A percentile compares a stretch with the other conserved stretches of the same genome.
Evolutionary conservation across 2,113 vertebrate genomes (phyloP).

Genomic region (Indicator indicator): DNA sequence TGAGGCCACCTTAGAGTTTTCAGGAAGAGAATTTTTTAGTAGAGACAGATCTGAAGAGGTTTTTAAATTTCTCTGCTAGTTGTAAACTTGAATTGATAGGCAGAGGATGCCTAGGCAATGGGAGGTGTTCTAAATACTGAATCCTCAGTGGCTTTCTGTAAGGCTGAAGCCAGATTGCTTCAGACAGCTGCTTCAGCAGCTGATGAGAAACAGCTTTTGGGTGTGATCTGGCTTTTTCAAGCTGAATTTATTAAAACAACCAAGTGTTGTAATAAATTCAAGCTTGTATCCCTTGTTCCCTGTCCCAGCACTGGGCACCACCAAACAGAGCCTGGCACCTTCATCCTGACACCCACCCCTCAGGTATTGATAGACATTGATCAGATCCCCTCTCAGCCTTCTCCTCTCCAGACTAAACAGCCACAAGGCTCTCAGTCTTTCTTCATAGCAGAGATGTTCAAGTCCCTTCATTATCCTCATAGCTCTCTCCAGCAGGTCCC

Average conservation of each 20-base stretch:
- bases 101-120: background rate
- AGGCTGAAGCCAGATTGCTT: background rate
- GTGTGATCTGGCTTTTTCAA: background rate
- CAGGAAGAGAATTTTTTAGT: background rate
- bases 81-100: background rate
- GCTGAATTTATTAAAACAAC: background rate
- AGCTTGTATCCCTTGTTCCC: too few species aligned
- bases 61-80: background rate
- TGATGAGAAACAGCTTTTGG: constrained; percentile 20
- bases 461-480: too few species aligned
- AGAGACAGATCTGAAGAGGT: background rate
- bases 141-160: background rate
- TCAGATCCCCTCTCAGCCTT: too few species aligned
- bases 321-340: too few species aligned
- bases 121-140: background rate
- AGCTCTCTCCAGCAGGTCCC: too few species aligned
- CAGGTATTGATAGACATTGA: too few species aligned
- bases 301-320: too few species aligned
- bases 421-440: too few species aligned
- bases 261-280: background rate
- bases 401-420: too few species aligned
- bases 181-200: background rate
- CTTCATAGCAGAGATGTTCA: too few species aligned
- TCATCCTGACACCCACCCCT: too few species aligned
- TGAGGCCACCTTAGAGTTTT: background rate